Conservation (phyloP, 2,113 vertebrate species). For the Zosterops borbonicus region DNA sequence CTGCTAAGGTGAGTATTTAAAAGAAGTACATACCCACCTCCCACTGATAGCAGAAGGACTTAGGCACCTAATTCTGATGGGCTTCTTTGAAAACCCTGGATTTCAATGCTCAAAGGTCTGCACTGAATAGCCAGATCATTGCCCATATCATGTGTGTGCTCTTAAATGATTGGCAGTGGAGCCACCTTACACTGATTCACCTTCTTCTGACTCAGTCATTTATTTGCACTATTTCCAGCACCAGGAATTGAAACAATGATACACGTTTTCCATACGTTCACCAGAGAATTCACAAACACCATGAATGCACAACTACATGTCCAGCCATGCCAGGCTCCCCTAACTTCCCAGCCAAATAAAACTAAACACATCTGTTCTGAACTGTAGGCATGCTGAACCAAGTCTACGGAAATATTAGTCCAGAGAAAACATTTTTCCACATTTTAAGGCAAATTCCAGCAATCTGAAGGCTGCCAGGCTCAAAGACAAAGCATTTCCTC, state of each 20-base stretch:
- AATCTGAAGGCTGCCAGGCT: not conserved
- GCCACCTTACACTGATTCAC: conserved; percentile 15
- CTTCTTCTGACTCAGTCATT: conserved; percentile 43
- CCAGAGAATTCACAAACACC: not conserved
- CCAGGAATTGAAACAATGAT: not conserved
- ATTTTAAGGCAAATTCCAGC: not conserved
- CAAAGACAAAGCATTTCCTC: not conserved
- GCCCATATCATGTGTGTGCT: not conserved
- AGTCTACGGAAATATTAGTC: not conserved
- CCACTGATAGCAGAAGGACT: not conserved
- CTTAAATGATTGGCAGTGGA: not conserved
- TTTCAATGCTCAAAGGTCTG: conserved; percentile 3
- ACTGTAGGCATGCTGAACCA: not conserved
- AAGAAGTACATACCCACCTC: not conserved
- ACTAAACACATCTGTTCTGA: not conserved
- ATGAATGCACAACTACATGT: not conserved
- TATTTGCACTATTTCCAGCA: conserved; percentile 2
- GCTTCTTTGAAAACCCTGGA: not conserved
- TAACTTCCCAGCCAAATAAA: not conserved
- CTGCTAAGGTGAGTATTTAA: not conserved
- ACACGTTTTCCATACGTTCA: conserved; percentile 8
- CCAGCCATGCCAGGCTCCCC: not conserved
- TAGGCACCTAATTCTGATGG: not conserved
- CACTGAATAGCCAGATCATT: not conserved
- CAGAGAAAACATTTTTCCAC: not conserved